Evolutionary conservation across 2,888 invertebrate genomes (phyloP), one percentile per base, ranked within the genome.

Genomic region (Empis stercorea): DNA sequence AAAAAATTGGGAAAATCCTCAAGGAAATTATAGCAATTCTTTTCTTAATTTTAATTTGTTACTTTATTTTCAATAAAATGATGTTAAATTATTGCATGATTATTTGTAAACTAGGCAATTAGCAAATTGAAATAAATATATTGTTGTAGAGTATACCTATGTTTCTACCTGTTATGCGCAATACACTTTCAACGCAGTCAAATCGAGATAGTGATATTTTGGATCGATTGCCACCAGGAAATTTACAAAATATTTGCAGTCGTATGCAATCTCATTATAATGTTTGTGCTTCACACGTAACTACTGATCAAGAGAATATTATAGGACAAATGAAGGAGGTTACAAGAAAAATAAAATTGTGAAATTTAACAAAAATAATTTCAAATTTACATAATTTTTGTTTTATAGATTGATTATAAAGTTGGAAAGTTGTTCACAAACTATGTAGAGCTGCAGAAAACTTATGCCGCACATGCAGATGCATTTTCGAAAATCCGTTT

Each of bases 121-220:
- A n/a, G n/a, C n/a, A n/a, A n/a, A 27, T 27, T 27, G 2, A 7
- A 6, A 27, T 7, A 27, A 27, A 2, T 27, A 27, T 27, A 60
- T 64, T 4, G 46, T 66, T 20, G n/a, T 71, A 87, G 75, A 81
- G 77, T 56, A 92, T 94, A 56, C 93, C 94, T 3, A 87, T 89
- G 68, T 94, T 95, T 66, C 70, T 93, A 46, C 95, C 95, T 0
- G 91, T 95, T 43, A 88, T 95, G 81, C 71, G 92, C 36, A 91
- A 89, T 0, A 87, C 91, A 0, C 68, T 92, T 2, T 89, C 89
- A 38, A 69, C 91, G 45, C 87, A 92, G 0, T 85, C 87, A 0
- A 75, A 87, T 44, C 74, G 88, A 42, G 93, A 94, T 65, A 84
- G 88, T 0, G 91, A 92, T 62, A 82, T 93, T 1, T 70, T 92